Evolutionary conservation across 35 echinoderm and acorn worm species (phyloP).

Genomic region (Anneissia japonica): DNA sequence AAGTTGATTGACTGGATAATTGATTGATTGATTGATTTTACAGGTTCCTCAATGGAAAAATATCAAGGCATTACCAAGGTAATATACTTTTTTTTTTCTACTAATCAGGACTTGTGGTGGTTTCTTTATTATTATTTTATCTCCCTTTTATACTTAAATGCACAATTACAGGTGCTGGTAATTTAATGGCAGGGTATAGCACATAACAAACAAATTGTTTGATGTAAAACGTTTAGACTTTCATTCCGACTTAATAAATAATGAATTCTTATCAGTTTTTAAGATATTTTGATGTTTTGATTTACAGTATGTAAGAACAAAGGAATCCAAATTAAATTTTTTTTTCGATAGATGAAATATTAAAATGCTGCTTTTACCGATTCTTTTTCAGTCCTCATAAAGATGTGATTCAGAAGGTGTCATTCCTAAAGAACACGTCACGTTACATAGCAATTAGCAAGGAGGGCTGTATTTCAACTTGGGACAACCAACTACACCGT

Average conservation of each 20-base stretch:
- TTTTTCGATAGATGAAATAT: background rate
- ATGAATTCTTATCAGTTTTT: too few species aligned
- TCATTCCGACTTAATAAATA: too few species aligned
- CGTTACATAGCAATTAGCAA: slow-evolving; percentile 91
- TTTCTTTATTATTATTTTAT: too few species aligned
- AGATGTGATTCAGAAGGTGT: slow-evolving; percentile 76
- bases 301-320: too few species aligned
- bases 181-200: background rate
- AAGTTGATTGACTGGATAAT: too few species aligned
- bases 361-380: background rate
- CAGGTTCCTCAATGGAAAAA: slow-evolving; percentile 98
- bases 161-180: too few species aligned
- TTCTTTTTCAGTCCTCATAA: slow-evolving; percentile 63
- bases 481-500: slow-evolving; percentile 56
- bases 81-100: background rate
- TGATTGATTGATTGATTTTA: too few species aligned
- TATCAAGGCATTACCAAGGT: slow-evolving; percentile 78
- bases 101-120: too few species aligned
- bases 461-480: slow-evolving; percentile 90
- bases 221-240: too few species aligned
- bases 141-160: too few species aligned
- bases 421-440: slow-evolving; percentile 71
- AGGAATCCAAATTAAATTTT: too few species aligned
- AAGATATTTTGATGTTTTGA: too few species aligned
- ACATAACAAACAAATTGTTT: background rate